phyloP scores from a whole-genome alignment of 2,113 vertebrate species.

The Varanus komodoensis region DNA sequence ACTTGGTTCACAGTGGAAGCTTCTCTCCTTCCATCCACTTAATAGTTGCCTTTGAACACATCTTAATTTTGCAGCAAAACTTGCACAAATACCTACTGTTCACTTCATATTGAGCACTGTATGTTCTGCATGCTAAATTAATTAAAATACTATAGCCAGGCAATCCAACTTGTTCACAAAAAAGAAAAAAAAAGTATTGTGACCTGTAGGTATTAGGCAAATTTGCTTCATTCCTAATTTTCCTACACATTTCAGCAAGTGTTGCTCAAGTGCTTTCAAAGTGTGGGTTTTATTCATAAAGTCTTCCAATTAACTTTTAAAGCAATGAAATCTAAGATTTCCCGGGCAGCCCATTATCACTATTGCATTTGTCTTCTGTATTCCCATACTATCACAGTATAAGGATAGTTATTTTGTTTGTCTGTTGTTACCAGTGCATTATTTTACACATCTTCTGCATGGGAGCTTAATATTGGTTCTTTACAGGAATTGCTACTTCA shows the following conservation, averaged over 20 bases:
- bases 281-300: background rate
- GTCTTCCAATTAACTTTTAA: background rate
- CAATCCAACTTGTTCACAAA: background rate
- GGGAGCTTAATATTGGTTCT: background rate
- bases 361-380: background rate
- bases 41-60: background rate
- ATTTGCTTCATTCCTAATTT: background rate
- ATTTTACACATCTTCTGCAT: background rate
- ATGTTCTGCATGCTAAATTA: background rate
- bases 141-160: background rate
- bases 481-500: background rate
- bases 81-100: background rate
- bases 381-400: background rate
- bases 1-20: background rate
- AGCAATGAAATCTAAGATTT: background rate
- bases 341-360: background rate
- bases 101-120: background rate
- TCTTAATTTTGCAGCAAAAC: background rate
- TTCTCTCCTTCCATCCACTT: background rate
- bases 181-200: background rate
- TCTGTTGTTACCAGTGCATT: background rate
- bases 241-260: background rate
- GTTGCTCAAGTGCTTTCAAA: background rate
- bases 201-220: background rate
- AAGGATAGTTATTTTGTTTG: background rate